Evolutionary conservation across 1,140 invertebrate genomes (phyloP), one percentile per base, ranked within the genome.

Genomic region (Drosophila lowei): DNA sequence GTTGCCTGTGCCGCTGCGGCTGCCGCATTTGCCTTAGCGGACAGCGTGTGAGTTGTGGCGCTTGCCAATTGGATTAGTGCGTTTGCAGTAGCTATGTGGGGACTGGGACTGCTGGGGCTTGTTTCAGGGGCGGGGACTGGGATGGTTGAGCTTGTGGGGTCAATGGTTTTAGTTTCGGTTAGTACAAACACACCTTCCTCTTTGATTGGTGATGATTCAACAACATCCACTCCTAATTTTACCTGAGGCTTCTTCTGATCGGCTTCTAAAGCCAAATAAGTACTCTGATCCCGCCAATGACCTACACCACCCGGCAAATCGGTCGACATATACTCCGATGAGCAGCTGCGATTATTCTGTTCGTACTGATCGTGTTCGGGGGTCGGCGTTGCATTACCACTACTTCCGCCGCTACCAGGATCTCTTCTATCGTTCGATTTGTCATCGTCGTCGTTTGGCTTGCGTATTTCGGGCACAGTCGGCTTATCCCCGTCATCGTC

Each of bases 201-300:
- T 46, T 63, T 50, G 47, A 53, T 78, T 49, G 66, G 76, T 74
- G 64, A 13, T 60, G 25, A 9, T 57, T 42, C 23, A 38, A 52
- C 34, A 38, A 38, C 11, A 13, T 38, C 34, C 13, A 38, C 56
- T 58, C 65, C 81, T 71, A 80, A 8, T 64, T 78, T 74, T 15
- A 63, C 75, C 78, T 75, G 78, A 83, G 79, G 67, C 64, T 38
- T 38, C 11, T 13, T 13, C 34, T 70, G 66, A 55, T 81, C 72
- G 58, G 63, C 73, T 67, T 90, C 86, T 81, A 91, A 66, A 58
- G 90, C 93, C 74, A 97, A 92, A 89, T 96, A 96, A 50, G 96
- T 97, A 91, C 95, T 97, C 89, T 96, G 94, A 90, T 96, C 96
- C 89, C 94, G 94, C 96, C 96, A 97, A 79, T 95, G 95, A 92